Base-by-base conservation (phyloP, 1,140 invertebrate species). In the Idris sp. region DNA sequence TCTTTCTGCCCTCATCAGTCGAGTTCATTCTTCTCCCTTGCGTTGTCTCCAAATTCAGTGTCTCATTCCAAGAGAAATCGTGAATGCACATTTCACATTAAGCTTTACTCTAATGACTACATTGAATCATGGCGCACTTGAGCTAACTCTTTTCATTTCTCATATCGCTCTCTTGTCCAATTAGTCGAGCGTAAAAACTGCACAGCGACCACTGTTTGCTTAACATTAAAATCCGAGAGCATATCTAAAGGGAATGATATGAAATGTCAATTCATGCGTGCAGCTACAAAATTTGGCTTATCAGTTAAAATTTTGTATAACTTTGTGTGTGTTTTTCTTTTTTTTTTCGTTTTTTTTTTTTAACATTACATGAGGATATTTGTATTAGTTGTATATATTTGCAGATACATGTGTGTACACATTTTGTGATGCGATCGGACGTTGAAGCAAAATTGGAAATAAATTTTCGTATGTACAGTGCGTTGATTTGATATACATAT, bases 181-280 rank as follows among this genome's bases (percentile, higher is more conserved):
- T 83, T 83, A 84, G 75, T 77, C 75, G 33, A 10, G 54, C 36
- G 56, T 64, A 79, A 77, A 77, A 69, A 67, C 56, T 77, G 43
- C 68, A 62, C 76, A 73, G 54, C 72, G 71, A 72, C 44, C 48
- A 56, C 69, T 54, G 51, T 84, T 84, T 83, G 78, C 82, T 76
- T 83, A 83, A 59, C 80, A 83, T 84, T 84, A 83, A 82, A 82
- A 77, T 65, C 59, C 58, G 83, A 83, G 80, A 76, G 79, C 62
- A 51, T 65, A 58, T 51, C 54, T 15, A 25, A 7, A 36, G 43
- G 38, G 18, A 43, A 44, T 61, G 43, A 64, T 48, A 68, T 54
- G 48, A 58, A 40, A 56, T 38, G 53, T 65, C 69, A 59, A 73
- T 58, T 40, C 44, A 35, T 33, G 16, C 40, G 28, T 35, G 14